A percentile compares a stretch with the other conserved stretches of the same genome.
phyloP scores from a whole-genome alignment of 92 coral and sea anemone genomes.

The Desmophyllum pertusum region DNA sequence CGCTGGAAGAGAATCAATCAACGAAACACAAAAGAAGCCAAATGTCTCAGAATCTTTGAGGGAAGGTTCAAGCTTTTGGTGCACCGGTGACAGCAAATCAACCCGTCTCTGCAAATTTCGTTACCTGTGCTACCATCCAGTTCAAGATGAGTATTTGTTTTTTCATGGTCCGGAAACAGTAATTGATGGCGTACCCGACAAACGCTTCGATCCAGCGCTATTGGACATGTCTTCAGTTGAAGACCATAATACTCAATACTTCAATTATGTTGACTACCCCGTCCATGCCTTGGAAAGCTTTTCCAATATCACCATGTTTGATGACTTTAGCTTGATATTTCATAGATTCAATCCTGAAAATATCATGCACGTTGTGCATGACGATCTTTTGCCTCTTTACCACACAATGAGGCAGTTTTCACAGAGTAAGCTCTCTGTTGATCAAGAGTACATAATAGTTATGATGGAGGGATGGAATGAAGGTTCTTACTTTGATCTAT shows the following conservation, averaged over 20 bases:
- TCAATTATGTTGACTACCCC: conserved; percentile 89
- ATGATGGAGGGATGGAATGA: conserved; percentile 90
- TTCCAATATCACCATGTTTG: conserved; percentile 63
- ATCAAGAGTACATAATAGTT: conserved; percentile 66
- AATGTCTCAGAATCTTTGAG: conserved; percentile 4
- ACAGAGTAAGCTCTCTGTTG: conserved; percentile 19
- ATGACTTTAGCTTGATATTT: conserved; percentile 80
- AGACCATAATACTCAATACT: conserved; percentile 91
- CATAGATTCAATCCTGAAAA: conserved; percentile 91
- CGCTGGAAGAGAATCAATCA: neutral
- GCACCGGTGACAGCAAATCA: conserved; percentile 70
- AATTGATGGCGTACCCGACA: conserved; percentile 79
- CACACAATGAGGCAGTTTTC: conserved; percentile 80
- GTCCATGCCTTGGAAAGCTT: conserved; percentile 56
- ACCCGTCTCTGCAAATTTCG: conserved; percentile 91
- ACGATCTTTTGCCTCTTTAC: conserved; percentile 89
- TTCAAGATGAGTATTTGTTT: conserved; percentile 73
- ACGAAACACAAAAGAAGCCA: neutral
- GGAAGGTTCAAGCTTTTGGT: conserved; percentile 89
- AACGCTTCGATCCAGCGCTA: conserved; percentile 87
- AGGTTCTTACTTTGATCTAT: conserved; percentile 77
- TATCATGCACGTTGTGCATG: conserved; percentile 95
- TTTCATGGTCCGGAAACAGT: conserved; percentile 84
- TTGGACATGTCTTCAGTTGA: conserved; percentile 90
- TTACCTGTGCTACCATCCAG: conserved; percentile 85